Evolutionary conservation across 2,797 vertebrate species (phyloP).

Genomic region (Phalloptychus januarius): DNA sequence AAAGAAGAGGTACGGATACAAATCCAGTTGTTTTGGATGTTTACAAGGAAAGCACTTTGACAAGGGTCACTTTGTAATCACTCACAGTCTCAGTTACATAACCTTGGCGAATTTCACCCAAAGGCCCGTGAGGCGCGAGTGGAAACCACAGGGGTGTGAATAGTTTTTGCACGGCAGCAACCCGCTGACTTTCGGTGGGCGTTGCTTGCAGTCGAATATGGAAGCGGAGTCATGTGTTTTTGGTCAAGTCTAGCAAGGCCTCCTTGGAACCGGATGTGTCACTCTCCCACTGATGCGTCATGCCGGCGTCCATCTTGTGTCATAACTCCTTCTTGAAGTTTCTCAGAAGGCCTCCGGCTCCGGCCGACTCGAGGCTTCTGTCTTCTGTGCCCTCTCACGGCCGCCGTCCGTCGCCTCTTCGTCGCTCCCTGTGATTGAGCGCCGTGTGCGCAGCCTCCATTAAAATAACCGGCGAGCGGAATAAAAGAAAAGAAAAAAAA

Average conservation of each 20-base stretch:
- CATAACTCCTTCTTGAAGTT: constrained; percentile 57
- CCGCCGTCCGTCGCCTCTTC: constrained; percentile 49
- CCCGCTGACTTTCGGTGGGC: constrained; percentile 33
- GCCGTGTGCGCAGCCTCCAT: constrained; percentile 32
- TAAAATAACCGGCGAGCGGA: constrained; percentile 52
- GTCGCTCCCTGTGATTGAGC: constrained; percentile 55
- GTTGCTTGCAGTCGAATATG: constrained; percentile 51
- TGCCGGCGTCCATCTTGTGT: constrained; percentile 67
- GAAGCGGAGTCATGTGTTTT: constrained; percentile 56
- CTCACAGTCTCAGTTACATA: not conserved
- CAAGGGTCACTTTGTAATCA: not conserved
- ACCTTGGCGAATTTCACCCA: not conserved
- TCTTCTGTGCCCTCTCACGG: constrained; percentile 33
- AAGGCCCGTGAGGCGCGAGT: not conserved
- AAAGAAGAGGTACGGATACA: not conserved
- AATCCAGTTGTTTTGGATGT: not conserved
- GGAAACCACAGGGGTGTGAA: not conserved
- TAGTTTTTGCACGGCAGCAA: constrained; percentile 13
- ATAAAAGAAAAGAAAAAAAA: constrained; percentile 28
- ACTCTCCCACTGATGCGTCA: constrained; percentile 73
- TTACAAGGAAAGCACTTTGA: not conserved
- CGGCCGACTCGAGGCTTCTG: constrained; percentile 32
- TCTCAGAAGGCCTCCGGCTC: constrained; percentile 48
- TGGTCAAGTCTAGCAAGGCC: constrained; percentile 56
- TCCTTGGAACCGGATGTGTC: constrained; percentile 76